These are phyloP conservation scores for Orchesella flavescens DNA, from an alignment of 2,888 invertebrate genomes.

Conservation along the genomic window DNA sequence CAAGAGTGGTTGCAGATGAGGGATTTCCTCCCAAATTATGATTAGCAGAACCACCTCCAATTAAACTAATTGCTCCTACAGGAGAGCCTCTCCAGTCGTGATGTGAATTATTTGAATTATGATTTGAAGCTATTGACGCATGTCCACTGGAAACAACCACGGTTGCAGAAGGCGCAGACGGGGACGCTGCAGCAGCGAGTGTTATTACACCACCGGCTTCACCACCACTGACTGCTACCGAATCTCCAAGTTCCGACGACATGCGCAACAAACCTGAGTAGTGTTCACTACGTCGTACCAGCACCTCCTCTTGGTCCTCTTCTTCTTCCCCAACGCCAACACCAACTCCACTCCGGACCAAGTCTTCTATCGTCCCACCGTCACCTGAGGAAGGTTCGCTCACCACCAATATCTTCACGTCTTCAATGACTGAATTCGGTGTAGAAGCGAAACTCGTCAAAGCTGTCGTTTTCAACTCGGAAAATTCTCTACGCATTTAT, in stretches of 20 bases:
- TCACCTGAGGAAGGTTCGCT: slow-evolving; percentile 37
- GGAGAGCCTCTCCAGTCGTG: not conserved
- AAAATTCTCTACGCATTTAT: slow-evolving; percentile 52
- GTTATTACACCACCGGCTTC: slow-evolving; percentile 37
- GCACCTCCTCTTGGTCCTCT: slow-evolving; percentile 18
- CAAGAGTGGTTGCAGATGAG: slow-evolving; percentile 12
- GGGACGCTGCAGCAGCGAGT: slow-evolving; percentile 42
- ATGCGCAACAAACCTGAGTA: slow-evolving; percentile 57
- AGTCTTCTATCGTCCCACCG: slow-evolving; percentile 46
- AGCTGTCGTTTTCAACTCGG: slow-evolving; percentile 31
- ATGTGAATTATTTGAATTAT: not conserved
- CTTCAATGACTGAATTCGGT: slow-evolving; percentile 7
- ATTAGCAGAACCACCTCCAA: not conserved
- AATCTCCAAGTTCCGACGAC: slow-evolving; percentile 68
- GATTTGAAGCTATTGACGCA: slow-evolving; percentile 46
- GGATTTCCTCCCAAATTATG: slow-evolving; percentile 41
- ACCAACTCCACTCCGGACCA: slow-evolving; percentile 41
- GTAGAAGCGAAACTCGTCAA: not conserved
- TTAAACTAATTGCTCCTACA: slow-evolving; percentile 1
- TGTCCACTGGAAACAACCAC: slow-evolving; percentile 64
- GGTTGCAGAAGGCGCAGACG: slow-evolving; percentile 67
- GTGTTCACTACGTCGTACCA: slow-evolving; percentile 1
- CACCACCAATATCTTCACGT: slow-evolving; percentile 51
- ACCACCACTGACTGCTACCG: slow-evolving; percentile 46
- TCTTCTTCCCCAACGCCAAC: slow-evolving; percentile 35